Evolutionary conservation across 2,888 invertebrate genomes (phyloP).

Genomic region (Tiphia femorata): DNA sequence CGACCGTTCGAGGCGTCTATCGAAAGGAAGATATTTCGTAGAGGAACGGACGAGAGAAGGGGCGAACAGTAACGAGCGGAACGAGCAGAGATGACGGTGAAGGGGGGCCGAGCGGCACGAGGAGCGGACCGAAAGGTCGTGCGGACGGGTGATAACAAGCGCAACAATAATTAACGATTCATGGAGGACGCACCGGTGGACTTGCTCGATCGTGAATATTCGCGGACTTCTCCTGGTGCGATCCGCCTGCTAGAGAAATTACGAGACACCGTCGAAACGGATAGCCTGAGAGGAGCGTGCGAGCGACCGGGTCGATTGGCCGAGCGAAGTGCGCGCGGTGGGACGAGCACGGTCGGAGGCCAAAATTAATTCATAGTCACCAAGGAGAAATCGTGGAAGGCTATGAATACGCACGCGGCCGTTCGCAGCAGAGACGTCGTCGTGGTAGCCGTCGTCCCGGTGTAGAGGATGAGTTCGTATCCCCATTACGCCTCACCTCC

Average conservation of each 20-base stretch:
- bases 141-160: conserved; percentile 8
- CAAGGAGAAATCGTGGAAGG: no score
- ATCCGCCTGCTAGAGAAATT: conserved; percentile 30
- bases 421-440: no score
- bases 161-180: conserved; percentile 22
- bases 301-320: background rate
- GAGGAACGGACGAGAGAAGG: background rate
- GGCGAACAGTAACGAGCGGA: background rate
- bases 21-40: background rate
- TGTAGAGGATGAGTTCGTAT: no score
- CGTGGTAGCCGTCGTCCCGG: no score
- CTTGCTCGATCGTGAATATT: conserved; percentile 22
- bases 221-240: conserved; percentile 8
- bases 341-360: conserved; percentile 9
- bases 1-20: background rate
- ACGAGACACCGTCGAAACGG: conserved; percentile 42
- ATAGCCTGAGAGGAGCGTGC: conserved; percentile 25
- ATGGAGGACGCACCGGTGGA: background rate
- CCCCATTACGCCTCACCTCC: no score
- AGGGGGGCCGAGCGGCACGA: no score
- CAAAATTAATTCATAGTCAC: conserved; percentile 49
- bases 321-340: background rate
- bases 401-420: no score
- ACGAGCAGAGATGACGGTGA: background rate
- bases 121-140: background rate